Percentiles rank a stretch among this genome's conserved stretches.
phyloP scores from a whole-genome alignment of 2,797 vertebrate genomes.

The Crenuchus spilurus region DNA sequence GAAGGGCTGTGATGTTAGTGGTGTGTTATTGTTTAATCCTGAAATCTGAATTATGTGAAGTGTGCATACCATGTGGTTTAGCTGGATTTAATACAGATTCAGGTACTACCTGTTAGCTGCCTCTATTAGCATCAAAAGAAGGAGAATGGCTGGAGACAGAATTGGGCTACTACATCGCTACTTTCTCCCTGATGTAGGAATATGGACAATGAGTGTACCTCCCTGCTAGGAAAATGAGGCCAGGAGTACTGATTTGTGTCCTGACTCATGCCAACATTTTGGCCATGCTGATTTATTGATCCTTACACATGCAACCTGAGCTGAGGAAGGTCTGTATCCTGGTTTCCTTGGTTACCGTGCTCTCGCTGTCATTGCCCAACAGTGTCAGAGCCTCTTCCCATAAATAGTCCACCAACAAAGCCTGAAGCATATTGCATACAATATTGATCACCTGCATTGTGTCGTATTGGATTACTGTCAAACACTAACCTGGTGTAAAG shows the following conservation, averaged over 20 bases:
- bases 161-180: neutral
- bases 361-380: conserved; percentile 41
- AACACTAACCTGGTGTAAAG: conserved; percentile 15
- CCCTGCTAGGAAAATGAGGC: conserved; percentile 28
- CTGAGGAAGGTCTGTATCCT: conserved; percentile 53
- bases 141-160: neutral
- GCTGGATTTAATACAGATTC: conserved; percentile 66
- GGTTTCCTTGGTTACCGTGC: conserved; percentile 52
- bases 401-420: conserved; percentile 43
- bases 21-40: neutral
- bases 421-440: neutral
- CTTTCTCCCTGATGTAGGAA: conserved; percentile 10
- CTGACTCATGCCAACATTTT: conserved; percentile 31
- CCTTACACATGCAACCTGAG: conserved; percentile 46
- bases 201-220: neutral
- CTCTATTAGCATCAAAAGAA: neutral
- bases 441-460: conserved; percentile 30
- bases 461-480: conserved; percentile 26
- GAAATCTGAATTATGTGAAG: conserved; percentile 11
- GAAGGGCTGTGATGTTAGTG: too few species aligned
- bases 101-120: conserved; percentile 48
- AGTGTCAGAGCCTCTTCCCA: conserved; percentile 45
- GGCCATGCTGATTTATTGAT: conserved; percentile 55
- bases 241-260: conserved; percentile 24
- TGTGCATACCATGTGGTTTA: conserved; percentile 57